A percentile compares a stretch with the other conserved stretches of the same genome.
Conservation (phyloP, 2,797 vertebrate species). For the Peromyscus melanophrys region DNA sequence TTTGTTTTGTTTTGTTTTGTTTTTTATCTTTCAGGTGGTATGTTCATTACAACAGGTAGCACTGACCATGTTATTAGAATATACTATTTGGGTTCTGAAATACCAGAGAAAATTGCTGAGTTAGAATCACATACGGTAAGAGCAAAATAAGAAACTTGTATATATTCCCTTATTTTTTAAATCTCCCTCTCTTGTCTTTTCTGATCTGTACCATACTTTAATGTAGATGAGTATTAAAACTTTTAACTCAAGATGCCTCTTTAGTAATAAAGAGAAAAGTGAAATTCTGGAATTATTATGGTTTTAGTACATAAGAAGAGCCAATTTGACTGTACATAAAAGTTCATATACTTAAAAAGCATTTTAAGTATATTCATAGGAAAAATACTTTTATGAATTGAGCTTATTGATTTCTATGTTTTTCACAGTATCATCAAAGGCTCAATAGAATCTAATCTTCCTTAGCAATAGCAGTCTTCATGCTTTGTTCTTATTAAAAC, state of each 20-base stretch:
- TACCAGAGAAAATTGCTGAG: slow-evolving; percentile 97
- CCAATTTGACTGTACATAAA: slow-evolving; percentile 29
- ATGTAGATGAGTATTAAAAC: slow-evolving; percentile 1
- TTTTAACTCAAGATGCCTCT: slow-evolving; percentile 20
- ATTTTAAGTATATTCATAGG: slow-evolving; percentile 23
- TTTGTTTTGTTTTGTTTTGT: slow-evolving; percentile 71
- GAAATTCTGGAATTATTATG: slow-evolving; percentile 58
- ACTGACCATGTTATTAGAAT: slow-evolving; percentile 98
- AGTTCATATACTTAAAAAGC: slow-evolving; percentile 12
- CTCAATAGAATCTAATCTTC: slow-evolving; percentile 1
- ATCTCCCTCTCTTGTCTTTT: neutral
- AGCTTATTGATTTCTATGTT: slow-evolving; percentile 48
- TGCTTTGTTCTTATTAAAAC: neutral
- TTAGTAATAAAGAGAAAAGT: slow-evolving; percentile 55
- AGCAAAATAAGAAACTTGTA: slow-evolving; percentile 62
- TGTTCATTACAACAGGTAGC: slow-evolving; percentile 98
- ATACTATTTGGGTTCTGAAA: slow-evolving; percentile 97
- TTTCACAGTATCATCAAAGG: slow-evolving; percentile 52
- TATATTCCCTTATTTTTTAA: slow-evolving; percentile 50
- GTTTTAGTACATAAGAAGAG: slow-evolving; percentile 8
- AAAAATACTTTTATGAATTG: slow-evolving; percentile 62
- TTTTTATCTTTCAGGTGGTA: slow-evolving; percentile 93
- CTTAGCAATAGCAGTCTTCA: neutral
- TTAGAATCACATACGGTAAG: slow-evolving; percentile 97
- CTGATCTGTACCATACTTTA: slow-evolving; percentile 28